phyloP scores from a whole-genome alignment of 2,888 invertebrate genomes.

The Aphelenchoides bicaudatus region DNA sequence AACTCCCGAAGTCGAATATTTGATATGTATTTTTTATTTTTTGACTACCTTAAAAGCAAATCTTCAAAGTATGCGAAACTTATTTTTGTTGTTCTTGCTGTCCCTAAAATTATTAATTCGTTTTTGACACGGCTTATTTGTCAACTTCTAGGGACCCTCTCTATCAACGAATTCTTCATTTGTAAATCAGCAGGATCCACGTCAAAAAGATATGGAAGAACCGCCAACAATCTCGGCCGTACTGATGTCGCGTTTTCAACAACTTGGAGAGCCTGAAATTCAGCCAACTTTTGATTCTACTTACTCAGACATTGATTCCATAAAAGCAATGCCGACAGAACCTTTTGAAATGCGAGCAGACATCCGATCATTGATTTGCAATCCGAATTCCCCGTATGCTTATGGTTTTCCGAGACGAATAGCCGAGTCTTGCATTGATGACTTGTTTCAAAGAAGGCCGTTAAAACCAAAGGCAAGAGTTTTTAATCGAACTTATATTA shows the following conservation, averaged over 20 bases:
- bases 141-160: too few relatives aligned
- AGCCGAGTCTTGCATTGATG: not conserved
- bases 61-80: not conserved
- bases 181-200: too few relatives aligned
- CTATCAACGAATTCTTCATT: too few relatives aligned
- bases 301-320: not conserved
- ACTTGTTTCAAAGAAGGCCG: not conserved
- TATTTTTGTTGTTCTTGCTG: too few relatives aligned
- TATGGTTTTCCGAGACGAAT: constrained; percentile 14
- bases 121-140: not conserved
- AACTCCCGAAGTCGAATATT: not conserved
- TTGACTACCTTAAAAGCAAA: not conserved
- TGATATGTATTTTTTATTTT: not conserved
- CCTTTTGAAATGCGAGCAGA: not conserved
- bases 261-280: too few relatives aligned
- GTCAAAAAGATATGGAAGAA: too few relatives aligned
- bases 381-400: constrained; percentile 10
- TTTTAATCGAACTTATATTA: too few relatives aligned
- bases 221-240: too few relatives aligned
- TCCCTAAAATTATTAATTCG: not conserved
- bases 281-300: not conserved
- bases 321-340: not conserved
- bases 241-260: too few relatives aligned
- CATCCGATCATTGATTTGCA: not conserved
- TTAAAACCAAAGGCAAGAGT: not conserved